A percentile compares a stretch with the other conserved stretches of the same genome.
Evolutionary conservation across 2,113 vertebrate species (phyloP).

Genomic region (Tauraco erythrolophus): DNA sequence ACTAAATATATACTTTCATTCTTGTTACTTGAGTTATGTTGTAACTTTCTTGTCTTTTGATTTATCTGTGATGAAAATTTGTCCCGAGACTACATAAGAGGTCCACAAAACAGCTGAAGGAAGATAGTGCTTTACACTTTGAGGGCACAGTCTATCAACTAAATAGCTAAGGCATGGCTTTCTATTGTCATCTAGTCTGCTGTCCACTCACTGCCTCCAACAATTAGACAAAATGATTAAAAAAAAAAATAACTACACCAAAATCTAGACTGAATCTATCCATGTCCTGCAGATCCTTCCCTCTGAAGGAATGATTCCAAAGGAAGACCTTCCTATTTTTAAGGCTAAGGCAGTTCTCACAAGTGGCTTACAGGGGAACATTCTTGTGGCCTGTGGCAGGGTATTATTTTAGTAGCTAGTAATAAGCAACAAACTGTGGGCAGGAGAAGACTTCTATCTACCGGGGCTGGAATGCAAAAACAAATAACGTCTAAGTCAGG

Average conservation of each 20-base stretch:
- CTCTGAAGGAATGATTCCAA: not conserved
- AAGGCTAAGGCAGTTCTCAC: not conserved
- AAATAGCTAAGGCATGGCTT: not conserved
- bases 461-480: not conserved
- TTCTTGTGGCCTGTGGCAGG: constrained; percentile 46
- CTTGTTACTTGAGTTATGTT: not conserved
- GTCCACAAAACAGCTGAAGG: not conserved
- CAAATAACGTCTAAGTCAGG: not conserved
- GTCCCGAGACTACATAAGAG: not conserved
- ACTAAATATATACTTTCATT: not conserved
- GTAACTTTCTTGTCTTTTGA: not conserved
- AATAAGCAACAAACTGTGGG: constrained; percentile 30
- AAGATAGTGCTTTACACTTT: not conserved
- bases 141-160: not conserved
- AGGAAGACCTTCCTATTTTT: constrained; percentile 17
- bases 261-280: not conserved
- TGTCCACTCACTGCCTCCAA: not conserved
- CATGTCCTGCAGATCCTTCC: not conserved
- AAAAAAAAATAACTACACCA: not conserved
- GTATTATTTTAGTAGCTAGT: constrained; percentile 57
- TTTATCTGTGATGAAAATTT: not conserved
- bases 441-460: constrained; percentile 8
- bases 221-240: not conserved
- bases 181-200: not conserved
- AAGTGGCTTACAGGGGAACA: constrained; percentile 19